Conservation (phyloP, 2,888 invertebrate species). For the Arctia plantaginis region DNA sequence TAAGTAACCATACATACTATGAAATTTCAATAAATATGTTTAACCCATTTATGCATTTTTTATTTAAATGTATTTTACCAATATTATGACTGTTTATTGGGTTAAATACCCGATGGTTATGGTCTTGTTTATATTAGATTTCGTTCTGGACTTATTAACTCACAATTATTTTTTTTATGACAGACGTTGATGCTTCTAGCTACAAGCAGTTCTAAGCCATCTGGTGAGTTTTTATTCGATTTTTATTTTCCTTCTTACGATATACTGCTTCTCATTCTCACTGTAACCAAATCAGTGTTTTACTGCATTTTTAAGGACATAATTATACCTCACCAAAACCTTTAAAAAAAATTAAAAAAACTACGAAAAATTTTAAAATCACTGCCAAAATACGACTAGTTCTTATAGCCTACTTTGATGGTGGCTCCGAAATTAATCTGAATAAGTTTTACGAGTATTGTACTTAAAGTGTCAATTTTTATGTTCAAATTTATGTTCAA, state of each 20-base stretch:
- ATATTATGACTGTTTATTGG: background rate
- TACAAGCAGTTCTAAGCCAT: background rate
- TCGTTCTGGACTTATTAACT: no score
- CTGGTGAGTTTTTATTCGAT: background rate
- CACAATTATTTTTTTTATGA: no score
- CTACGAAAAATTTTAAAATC: no score
- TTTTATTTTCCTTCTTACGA: background rate
- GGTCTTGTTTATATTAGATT: background rate
- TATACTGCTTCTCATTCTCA: background rate
- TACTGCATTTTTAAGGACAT: background rate
- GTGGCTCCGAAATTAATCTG: background rate
- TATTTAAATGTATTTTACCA: background rate
- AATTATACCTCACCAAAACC: no score
- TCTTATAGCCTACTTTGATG: background rate
- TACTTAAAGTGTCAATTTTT: background rate
- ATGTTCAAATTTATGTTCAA: background rate
- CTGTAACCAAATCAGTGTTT: background rate
- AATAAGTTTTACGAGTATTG: background rate
- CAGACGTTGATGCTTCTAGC: background rate
- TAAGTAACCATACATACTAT: background rate
- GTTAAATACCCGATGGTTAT: background rate
- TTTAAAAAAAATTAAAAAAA: no score
- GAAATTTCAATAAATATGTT: background rate
- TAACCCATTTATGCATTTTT: background rate
- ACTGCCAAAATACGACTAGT: background rate